A percentile compares a stretch with the other conserved stretches of the same genome.
These are phyloP conservation scores for Spilogale gracilis DNA, from an alignment of 2,113 vertebrate species.

Conservation along the genomic window DNA sequence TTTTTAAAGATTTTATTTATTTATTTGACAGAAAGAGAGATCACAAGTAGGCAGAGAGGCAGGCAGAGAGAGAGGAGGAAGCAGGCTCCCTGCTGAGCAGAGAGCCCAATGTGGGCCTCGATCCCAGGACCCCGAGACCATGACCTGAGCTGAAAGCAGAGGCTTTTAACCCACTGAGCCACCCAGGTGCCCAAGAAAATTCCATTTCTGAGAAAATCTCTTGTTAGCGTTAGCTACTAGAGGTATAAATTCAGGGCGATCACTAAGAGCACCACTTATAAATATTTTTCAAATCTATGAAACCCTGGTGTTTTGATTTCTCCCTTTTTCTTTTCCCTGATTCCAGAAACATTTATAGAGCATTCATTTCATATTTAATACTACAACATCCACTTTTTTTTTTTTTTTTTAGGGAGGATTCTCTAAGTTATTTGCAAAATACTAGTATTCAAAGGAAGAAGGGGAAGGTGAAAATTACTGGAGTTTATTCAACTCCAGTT, in stretches of 20 bases:
- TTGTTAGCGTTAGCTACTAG: neutral
- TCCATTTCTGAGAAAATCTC: constrained; percentile 40
- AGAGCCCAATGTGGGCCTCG: too few relatives aligned
- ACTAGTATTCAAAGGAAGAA: constrained; percentile 8
- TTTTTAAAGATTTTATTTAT: too few relatives aligned
- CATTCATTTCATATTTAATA: neutral
- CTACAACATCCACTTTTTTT: neutral
- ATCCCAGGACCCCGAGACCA: too few relatives aligned
- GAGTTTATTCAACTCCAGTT: neutral
- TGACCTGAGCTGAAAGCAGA: too few relatives aligned
- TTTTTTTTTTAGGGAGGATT: neutral
- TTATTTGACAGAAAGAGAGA: too few relatives aligned
- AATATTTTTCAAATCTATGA: neutral
- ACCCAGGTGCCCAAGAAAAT: neutral
- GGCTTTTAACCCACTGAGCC: too few relatives aligned
- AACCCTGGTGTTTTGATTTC: neutral
- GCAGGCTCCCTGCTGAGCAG: too few relatives aligned
- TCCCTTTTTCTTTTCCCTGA: constrained; percentile 38
- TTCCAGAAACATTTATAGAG: neutral
- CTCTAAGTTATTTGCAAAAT: constrained; percentile 54
- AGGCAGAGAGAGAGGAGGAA: too few relatives aligned
- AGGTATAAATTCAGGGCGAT: neutral
- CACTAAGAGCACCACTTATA: neutral
- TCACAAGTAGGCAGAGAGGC: too few relatives aligned
- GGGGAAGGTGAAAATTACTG: neutral